Conservation (phyloP, 2,888 invertebrate genomes). For the Prostheceraeus crozeri region DNA sequence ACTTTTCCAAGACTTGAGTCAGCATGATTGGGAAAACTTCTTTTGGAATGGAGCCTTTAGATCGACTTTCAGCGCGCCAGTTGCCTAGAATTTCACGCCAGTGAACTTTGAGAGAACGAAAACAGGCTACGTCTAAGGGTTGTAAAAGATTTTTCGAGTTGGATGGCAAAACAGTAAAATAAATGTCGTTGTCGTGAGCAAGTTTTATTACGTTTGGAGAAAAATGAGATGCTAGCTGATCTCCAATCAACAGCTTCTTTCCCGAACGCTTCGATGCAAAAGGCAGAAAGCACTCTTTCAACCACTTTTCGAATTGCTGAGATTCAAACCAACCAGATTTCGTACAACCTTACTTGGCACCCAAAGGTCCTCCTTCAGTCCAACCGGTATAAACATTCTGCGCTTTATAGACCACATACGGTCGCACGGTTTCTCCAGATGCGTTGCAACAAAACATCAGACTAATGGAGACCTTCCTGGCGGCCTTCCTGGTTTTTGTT, state of each 20-base stretch:
- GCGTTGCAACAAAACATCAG: no score
- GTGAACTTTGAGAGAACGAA: conserved; percentile 14
- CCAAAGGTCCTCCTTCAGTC: conserved; percentile 12
- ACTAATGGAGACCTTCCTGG: no score
- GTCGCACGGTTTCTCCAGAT: no score
- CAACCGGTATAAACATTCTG: no score
- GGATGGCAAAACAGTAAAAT: conserved; percentile 5
- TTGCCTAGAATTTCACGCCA: conserved; percentile 18
- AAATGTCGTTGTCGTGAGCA: conserved; percentile 14
- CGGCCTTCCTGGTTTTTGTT: no score
- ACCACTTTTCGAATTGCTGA: background rate
- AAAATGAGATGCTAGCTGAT: conserved; percentile 4
- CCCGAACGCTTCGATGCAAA: background rate
- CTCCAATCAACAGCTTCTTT: conserved; percentile 16
- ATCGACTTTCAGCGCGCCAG: conserved; percentile 19
- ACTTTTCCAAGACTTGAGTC: conserved; percentile 7
- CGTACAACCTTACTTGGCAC: conserved; percentile 9
- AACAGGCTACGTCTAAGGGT: conserved; percentile 19
- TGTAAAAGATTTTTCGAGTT: background rate
- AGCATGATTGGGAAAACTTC: conserved; percentile 3
- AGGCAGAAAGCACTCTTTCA: conserved; percentile 13
- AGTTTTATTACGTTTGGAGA: conserved; percentile 7
- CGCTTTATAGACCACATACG: no score
- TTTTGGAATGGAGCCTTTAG: conserved; percentile 4
- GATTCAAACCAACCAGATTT: conserved; percentile 10